phyloP scores from a whole-genome alignment of 2,888 invertebrate species.

The Dicycla oo region DNA sequence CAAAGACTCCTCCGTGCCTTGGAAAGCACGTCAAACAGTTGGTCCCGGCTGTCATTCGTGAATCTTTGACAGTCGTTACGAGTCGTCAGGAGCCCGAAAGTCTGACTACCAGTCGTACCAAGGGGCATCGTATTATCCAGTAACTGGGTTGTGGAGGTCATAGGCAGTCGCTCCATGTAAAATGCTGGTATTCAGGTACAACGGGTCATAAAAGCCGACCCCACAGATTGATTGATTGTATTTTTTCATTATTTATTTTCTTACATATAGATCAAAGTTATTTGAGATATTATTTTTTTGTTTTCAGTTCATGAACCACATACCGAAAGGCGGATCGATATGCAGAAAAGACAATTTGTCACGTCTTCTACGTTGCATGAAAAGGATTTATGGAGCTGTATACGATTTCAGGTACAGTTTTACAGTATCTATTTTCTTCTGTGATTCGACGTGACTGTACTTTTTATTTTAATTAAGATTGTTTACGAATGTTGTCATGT shows the following conservation, averaged over 20 bases:
- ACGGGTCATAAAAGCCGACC: too few species aligned
- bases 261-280: not conserved
- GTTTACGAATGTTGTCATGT: not conserved
- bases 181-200: too few species aligned
- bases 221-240: too few species aligned
- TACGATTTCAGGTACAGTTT: conserved; percentile 93
- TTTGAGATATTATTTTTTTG: conserved; percentile 27
- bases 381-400: conserved; percentile 94
- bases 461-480: not conserved
- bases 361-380: conserved; percentile 94
- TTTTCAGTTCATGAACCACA: conserved; percentile 94
- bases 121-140: too few species aligned
- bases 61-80: too few species aligned
- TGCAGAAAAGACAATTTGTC: conserved; percentile 96
- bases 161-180: too few species aligned
- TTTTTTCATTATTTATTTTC: not conserved
- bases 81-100: too few species aligned
- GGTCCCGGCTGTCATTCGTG: too few species aligned
- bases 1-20: too few species aligned
- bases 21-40: too few species aligned
- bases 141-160: too few species aligned
- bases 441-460: not conserved
- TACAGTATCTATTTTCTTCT: not conserved
- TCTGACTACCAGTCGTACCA: too few species aligned
- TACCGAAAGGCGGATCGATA: conserved; percentile 95